Percentiles rank a stretch among this genome's conserved stretches.
Evolutionary conservation across 64 coral and sea anemone species (phyloP).

Genomic region (Anthopleura sola): DNA sequence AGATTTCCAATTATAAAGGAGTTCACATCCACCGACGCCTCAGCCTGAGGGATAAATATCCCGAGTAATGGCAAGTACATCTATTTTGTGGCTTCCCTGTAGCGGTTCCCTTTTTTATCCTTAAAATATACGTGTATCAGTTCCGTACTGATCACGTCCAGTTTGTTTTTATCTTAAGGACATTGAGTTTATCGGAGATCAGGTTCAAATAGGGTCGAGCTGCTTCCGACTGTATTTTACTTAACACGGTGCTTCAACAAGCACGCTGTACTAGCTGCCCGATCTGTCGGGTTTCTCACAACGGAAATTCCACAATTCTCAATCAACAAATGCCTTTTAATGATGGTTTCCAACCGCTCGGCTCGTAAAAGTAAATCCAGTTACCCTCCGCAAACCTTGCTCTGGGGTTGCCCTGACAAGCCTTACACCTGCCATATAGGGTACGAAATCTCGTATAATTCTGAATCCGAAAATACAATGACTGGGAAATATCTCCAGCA

Average conservation of each 20-base stretch:
- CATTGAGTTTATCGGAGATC: not conserved
- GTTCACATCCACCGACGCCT: not conserved
- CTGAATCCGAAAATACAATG: no score
- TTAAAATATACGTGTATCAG: not conserved
- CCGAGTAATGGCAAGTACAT: slow-evolving; percentile 6
- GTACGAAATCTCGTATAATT: not conserved
- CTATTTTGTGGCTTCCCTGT: slow-evolving; percentile 2
- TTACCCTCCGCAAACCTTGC: not conserved
- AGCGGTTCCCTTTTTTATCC: not conserved
- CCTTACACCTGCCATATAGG: not conserved
- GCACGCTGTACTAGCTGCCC: not conserved
- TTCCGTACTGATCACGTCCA: slow-evolving; percentile 7
- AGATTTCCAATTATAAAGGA: slow-evolving; percentile 1
- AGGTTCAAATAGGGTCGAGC: not conserved
- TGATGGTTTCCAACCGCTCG: not conserved
- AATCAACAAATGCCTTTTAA: not conserved
- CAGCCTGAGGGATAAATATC: not conserved
- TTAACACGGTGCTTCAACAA: not conserved
- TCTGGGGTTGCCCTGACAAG: not conserved
- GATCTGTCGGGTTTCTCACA: not conserved
- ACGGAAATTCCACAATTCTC: slow-evolving; percentile 11
- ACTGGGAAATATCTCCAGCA: no score
- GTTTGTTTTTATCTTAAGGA: not conserved
- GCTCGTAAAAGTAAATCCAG: not conserved
- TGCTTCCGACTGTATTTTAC: not conserved